Conservation (phyloP, 2,113 vertebrate species). For the Octodon degus region DNA sequence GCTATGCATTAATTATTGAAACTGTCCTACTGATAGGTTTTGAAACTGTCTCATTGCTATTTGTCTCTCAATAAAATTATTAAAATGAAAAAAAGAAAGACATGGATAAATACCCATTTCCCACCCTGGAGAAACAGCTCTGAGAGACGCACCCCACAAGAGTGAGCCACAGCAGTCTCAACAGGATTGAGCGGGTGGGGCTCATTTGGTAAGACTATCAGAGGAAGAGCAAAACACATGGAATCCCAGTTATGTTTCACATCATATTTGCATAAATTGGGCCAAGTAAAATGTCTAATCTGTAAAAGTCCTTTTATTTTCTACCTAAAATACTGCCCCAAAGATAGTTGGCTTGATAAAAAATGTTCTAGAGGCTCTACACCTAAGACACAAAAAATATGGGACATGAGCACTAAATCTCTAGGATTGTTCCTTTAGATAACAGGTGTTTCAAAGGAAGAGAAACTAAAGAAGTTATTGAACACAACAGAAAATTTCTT, state of each 20-base stretch:
- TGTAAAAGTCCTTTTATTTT: slow-evolving; percentile 32
- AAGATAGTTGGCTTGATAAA: not conserved
- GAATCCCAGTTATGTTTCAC: not conserved
- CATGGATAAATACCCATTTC: not conserved
- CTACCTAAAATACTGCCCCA: slow-evolving; percentile 1
- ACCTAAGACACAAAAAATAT: not conserved
- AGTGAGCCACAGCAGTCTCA: not conserved
- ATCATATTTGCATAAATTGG: slow-evolving; percentile 21
- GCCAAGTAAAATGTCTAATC: not conserved
- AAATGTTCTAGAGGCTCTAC: not conserved
- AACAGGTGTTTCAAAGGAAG: slow-evolving; percentile 3
- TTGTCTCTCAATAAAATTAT: too few relatives aligned
- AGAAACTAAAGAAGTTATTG: not conserved
- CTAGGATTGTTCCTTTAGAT: not conserved
- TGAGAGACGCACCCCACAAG: not conserved
- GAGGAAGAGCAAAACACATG: not conserved
- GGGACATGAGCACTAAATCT: not conserved
- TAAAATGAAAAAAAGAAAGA: not conserved
- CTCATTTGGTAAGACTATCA: not conserved
- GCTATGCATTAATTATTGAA: too few relatives aligned
- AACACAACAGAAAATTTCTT: slow-evolving; percentile 35
- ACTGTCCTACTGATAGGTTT: too few relatives aligned
- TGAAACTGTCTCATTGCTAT: too few relatives aligned
- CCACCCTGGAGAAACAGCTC: not conserved
- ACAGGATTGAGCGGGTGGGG: not conserved